Percentiles rank a stretch among this genome's conserved stretches.
Evolutionary conservation across 2,888 invertebrate species (phyloP).

Genomic region (Tipula confusa): DNA sequence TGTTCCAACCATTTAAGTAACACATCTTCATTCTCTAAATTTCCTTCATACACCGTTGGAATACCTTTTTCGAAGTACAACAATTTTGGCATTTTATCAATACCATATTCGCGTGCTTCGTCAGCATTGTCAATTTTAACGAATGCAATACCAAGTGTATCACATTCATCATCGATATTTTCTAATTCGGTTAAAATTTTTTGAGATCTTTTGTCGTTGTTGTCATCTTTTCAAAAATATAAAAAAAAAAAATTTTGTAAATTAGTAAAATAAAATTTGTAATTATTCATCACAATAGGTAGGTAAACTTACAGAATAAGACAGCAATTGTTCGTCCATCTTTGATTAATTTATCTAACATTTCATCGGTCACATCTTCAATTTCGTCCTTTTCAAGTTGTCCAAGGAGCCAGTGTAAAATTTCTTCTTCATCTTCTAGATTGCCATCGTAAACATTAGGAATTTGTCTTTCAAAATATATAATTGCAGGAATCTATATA

Average conservation of each 20-base stretch:
- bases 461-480: slow-evolving; percentile 90
- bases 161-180: slow-evolving; percentile 91
- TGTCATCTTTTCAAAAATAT: slow-evolving; percentile 62
- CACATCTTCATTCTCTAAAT: slow-evolving; percentile 84
- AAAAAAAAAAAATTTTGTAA: slow-evolving; percentile 1
- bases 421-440: slow-evolving; percentile 82
- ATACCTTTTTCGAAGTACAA: slow-evolving; percentile 78
- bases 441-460: slow-evolving; percentile 92
- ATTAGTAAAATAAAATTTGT: background rate
- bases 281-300: no score
- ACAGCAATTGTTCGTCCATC: slow-evolving; percentile 86
- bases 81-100: slow-evolving; percentile 79
- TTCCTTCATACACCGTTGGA: slow-evolving; percentile 73
- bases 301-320: slow-evolving; percentile 71
- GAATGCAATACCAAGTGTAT: slow-evolving; percentile 81
- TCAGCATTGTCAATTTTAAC: slow-evolving; percentile 89
- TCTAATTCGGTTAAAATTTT: slow-evolving; percentile 81
- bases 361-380: slow-evolving; percentile 91
- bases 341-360: slow-evolving; percentile 83
- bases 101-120: slow-evolving; percentile 86
- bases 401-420: slow-evolving; percentile 79
- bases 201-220: slow-evolving; percentile 82
- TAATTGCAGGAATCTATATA: slow-evolving; percentile 74
- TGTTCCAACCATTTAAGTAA: slow-evolving; percentile 81
- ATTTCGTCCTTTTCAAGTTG: slow-evolving; percentile 90